phyloP scores from a whole-genome alignment of 2,888 invertebrate genomes.

The Drosophila monieri region DNA sequence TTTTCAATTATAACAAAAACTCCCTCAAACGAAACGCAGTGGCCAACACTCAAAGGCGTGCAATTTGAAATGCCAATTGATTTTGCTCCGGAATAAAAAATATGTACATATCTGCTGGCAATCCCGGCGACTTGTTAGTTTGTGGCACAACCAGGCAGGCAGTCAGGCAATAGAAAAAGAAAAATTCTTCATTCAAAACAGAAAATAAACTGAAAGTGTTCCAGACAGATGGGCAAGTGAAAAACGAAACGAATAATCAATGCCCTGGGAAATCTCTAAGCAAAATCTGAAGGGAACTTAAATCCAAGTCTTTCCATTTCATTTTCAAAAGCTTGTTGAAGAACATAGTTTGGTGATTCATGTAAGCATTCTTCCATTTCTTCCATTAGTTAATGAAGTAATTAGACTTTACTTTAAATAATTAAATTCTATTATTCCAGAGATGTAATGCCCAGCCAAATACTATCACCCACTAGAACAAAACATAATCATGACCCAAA shows the following conservation, averaged over 20 bases:
- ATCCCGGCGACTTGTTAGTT: constrained; percentile 62
- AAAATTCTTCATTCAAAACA: constrained; percentile 19
- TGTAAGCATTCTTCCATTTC: no score
- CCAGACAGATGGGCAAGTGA: constrained; percentile 5
- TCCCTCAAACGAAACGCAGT: constrained; percentile 59
- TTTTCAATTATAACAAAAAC: constrained; percentile 71
- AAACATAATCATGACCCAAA: constrained; percentile 19
- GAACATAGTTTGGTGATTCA: no score
- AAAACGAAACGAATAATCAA: constrained; percentile 3
- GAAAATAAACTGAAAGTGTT: constrained; percentile 15
- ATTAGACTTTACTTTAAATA: background rate
- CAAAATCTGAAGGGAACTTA: background rate
- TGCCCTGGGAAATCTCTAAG: background rate
- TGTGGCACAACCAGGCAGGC: constrained; percentile 48
- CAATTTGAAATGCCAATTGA: constrained; percentile 78
- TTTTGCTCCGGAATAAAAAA: constrained; percentile 57
- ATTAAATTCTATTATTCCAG: background rate
- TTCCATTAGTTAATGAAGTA: no score
- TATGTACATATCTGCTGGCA: constrained; percentile 51
- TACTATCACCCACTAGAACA: constrained; percentile 9
- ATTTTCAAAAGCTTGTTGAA: no score
- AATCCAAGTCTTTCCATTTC: no score
- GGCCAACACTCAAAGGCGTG: constrained; percentile 65
- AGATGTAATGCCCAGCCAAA: background rate
- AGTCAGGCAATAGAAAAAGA: constrained; percentile 35